Evolutionary conservation across 2,797 vertebrate genomes (phyloP), one percentile per base, ranked within the genome.

Genomic region (Crocidura indochinensis): DNA sequence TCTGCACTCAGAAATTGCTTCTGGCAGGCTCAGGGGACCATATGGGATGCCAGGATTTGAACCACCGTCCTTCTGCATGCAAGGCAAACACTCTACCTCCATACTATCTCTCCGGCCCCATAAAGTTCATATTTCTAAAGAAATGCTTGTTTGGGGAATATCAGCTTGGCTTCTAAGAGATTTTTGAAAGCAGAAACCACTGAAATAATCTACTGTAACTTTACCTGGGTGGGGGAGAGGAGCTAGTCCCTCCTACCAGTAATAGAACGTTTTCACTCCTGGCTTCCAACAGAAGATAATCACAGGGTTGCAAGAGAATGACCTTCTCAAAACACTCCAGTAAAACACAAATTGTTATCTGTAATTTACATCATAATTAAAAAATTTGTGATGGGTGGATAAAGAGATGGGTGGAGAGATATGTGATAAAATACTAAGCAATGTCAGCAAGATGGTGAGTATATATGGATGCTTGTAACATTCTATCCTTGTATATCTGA

Each of bases 111-210:
- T 38, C 5, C 5, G 38, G 38, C 38, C 82, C 27, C 67, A 73
- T 79, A 44, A 81, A 29, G 29, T 60, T 60, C 72, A 88, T 62
- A 77, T 88, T 91, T 6, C 46, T 90, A 92, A 91, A 81, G 31
- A 86, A 78, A 56, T 80, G 46, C 78, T 88, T 87, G 46, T 71
- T 87, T 92, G 78, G 69, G 62, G 60, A n/a, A n/a, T 85, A 93
- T 83, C 51, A 77, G 60, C 17, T 38, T 90, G 38, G 68, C 83
- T 94, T 95, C 56, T 10, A 85, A 90, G 74, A 94, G 71, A 78
- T 95, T 92, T 94, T 94, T 86, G 75, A 89, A 68, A 73, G 51
- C 49, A 95, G 65, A 90, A 95, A 89, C 56, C 38, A 89, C 62
- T 60, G 29, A 87, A 87, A 88, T 56, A 88, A 82, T 67, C 26